Conservation (phyloP, 92 coral and sea anemone genomes). For the Actinernus sp. region DNA sequence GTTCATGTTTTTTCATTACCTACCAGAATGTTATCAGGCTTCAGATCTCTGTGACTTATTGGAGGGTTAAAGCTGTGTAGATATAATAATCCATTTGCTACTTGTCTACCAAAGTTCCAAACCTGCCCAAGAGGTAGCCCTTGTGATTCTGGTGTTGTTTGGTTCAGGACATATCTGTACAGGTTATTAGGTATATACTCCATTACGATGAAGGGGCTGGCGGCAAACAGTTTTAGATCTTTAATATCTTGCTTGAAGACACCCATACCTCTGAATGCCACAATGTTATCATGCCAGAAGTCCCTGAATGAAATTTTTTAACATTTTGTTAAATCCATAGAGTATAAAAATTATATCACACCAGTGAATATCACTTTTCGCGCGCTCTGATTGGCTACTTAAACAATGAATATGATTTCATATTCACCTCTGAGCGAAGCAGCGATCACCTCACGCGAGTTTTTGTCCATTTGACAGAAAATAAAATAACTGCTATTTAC, state of each 20-base stretch:
- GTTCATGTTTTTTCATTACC: conserved; percentile 15
- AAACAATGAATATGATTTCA: no score
- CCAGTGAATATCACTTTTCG: no score
- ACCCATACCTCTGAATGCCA: conserved; percentile 97
- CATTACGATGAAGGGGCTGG: conserved; percentile 89
- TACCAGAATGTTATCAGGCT: conserved; percentile 97
- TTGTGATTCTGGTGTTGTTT: conserved; percentile 83
- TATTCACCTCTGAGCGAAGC: no score
- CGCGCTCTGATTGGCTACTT: no score
- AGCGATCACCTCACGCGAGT: no score
- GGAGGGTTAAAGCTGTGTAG: conserved; percentile 82
- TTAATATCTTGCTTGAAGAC: conserved; percentile 58
- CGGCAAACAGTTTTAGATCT: conserved; percentile 55
- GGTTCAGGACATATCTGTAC: conserved; percentile 84
- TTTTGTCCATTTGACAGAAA: no score
- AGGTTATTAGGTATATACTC: conserved; percentile 92
- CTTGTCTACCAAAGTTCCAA: conserved; percentile 88
- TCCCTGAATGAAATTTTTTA: conserved; percentile 55
- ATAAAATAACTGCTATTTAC: no score
- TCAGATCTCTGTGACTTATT: conserved; percentile 91
- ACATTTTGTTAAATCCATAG: no score
- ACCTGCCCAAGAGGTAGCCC: conserved; percentile 94
- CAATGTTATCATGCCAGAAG: conserved; percentile 96
- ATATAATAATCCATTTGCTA: conserved; percentile 91
- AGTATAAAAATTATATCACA: no score